Conservation (phyloP, 1,140 invertebrate genomes). For the Bombus fervidus region DNA sequence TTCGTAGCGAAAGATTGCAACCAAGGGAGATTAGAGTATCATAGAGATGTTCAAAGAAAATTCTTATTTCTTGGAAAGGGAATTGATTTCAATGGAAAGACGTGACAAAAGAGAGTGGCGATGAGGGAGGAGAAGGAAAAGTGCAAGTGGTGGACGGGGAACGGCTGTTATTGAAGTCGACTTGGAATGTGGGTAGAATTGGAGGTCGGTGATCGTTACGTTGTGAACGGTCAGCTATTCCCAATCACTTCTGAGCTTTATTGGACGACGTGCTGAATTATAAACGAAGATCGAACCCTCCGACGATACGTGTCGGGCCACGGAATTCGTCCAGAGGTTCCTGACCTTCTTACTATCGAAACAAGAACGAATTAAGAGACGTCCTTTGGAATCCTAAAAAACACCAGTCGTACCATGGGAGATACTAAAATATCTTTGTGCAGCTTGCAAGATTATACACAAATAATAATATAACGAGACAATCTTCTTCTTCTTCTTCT, state of each 20-base stretch:
- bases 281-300: slow-evolving; percentile 72
- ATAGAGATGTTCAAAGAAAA: too few relatives aligned
- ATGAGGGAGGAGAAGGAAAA: background rate
- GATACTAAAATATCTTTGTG: background rate
- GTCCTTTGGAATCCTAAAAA: background rate
- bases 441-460: too few relatives aligned
- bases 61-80: too few relatives aligned
- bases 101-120: background rate
- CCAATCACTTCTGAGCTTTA: slow-evolving; percentile 77
- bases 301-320: slow-evolving; percentile 33
- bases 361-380: slow-evolving; percentile 2
- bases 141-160: slow-evolving; percentile 29
- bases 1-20: background rate
- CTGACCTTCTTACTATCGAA: slow-evolving; percentile 58
- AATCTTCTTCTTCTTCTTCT: background rate
- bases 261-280: slow-evolving; percentile 77
- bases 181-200: slow-evolving; percentile 66
- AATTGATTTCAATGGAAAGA: too few relatives aligned
- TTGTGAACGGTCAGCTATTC: slow-evolving; percentile 68
- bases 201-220: slow-evolving; percentile 64
- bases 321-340: slow-evolving; percentile 50
- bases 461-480: too few relatives aligned
- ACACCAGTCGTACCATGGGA: background rate
- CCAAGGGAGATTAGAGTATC: too few relatives aligned
- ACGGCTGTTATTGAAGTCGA: slow-evolving; percentile 60